A percentile compares a stretch with the other conserved stretches of the same genome.
These are phyloP conservation scores for Cantharis lateralis DNA, from an alignment of 2,888 invertebrate genomes.

Conservation along the genomic window DNA sequence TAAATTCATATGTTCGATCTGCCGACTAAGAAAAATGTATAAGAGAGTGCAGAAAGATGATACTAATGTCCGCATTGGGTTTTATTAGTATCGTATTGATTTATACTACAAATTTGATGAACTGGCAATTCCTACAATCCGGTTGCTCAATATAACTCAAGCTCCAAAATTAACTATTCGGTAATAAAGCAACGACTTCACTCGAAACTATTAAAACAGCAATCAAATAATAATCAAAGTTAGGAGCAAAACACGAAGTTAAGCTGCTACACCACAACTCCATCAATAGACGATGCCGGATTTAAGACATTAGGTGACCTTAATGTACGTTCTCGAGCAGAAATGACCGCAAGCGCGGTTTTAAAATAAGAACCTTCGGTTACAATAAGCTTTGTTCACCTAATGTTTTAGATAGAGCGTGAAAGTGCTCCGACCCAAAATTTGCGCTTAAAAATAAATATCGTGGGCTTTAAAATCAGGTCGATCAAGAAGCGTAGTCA, in stretches of 20 bases:
- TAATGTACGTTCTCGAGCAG: conserved; percentile 31
- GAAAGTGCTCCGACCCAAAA: background rate
- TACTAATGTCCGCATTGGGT: conserved; percentile 45
- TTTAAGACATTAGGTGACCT: conserved; percentile 35
- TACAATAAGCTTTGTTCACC: conserved; percentile 18
- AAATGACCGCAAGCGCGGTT: conserved; percentile 29
- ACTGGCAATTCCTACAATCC: background rate
- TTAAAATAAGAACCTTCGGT: conserved; percentile 11
- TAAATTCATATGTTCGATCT: conserved; percentile 38
- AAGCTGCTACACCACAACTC: conserved; percentile 31
- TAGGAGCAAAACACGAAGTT: conserved; percentile 30
- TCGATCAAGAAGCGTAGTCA: conserved; percentile 21
- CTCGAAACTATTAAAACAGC: conserved; percentile 40
- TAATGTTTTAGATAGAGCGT: conserved; percentile 3
- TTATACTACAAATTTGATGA: conserved; percentile 17
- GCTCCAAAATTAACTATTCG: background rate
- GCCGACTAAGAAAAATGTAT: conserved; percentile 28
- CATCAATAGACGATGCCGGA: conserved; percentile 34
- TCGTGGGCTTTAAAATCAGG: background rate
- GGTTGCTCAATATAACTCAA: background rate
- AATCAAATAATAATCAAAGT: conserved; percentile 46
- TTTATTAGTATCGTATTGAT: conserved; percentile 39
- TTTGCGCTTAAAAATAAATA: background rate
- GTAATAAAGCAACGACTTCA: conserved; percentile 21
- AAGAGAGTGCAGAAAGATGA: conserved; percentile 43